These are phyloP conservation scores for Clivina fossor DNA, from an alignment of 2,888 invertebrate genomes.

Conservation along the genomic window DNA sequence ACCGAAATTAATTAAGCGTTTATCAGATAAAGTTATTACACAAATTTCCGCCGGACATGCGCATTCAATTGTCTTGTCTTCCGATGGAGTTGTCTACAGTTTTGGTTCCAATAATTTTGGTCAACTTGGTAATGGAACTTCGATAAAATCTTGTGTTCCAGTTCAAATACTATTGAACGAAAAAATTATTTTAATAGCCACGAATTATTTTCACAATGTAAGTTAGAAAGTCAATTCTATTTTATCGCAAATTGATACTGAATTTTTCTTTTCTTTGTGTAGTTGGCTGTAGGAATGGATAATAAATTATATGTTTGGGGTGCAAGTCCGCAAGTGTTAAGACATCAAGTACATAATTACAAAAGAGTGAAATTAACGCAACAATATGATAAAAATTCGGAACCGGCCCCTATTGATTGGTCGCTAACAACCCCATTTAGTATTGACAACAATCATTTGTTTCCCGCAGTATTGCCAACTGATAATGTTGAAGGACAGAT, in stretches of 20 bases:
- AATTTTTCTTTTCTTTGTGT: conserved; percentile 1
- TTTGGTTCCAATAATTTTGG: conserved; percentile 78
- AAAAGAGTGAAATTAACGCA: conserved; percentile 60
- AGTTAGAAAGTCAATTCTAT: conserved; percentile 45
- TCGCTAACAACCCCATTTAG: conserved; percentile 26
- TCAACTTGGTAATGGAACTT: conserved; percentile 66
- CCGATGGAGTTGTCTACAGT: conserved; percentile 68
- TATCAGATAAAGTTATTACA: conserved; percentile 55
- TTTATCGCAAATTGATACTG: background rate
- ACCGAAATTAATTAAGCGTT: conserved; percentile 58
- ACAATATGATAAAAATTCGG: conserved; percentile 51
- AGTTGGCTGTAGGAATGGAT: conserved; percentile 67
- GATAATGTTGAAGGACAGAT: conserved; percentile 64
- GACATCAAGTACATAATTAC: conserved; percentile 66
- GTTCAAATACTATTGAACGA: conserved; percentile 58
- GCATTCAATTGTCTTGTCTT: conserved; percentile 69
- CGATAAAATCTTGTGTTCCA: conserved; percentile 66
- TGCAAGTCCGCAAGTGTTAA: conserved; percentile 72
- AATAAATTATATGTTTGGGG: conserved; percentile 76
- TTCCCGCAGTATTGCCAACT: conserved; percentile 65
- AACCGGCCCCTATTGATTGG: conserved; percentile 24
- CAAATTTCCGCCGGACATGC: conserved; percentile 68
- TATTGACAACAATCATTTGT: conserved; percentile 55
- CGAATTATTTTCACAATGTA: conserved; percentile 79
- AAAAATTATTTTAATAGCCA: conserved; percentile 58